phyloP scores from a whole-genome alignment of 2,113 vertebrate species.

The Raja brachyura region DNA sequence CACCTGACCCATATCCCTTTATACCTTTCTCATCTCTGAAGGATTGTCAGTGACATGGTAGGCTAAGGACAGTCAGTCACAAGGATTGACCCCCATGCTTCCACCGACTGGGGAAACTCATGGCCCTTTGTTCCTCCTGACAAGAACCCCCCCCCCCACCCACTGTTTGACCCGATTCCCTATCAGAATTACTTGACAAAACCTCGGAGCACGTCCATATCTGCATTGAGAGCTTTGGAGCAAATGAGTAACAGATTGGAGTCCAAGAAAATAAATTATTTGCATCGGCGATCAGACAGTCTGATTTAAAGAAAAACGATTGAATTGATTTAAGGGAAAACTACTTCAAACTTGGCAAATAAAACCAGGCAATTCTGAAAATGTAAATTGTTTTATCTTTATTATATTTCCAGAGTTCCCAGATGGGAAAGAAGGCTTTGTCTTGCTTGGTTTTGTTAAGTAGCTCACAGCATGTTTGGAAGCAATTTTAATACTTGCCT shows the following conservation, averaged over 20 bases:
- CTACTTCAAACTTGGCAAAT: neutral
- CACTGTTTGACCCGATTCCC: too few relatives aligned
- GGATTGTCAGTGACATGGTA: neutral
- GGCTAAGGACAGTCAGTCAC: neutral
- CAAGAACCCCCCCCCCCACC: too few relatives aligned
- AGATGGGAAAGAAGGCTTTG: neutral
- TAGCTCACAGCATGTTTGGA: neutral
- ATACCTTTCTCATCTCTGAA: neutral
- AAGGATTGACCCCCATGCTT: neutral
- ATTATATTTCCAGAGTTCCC: neutral
- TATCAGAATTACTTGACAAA: neutral
- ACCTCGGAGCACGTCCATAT: neutral
- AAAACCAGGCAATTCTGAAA: neutral
- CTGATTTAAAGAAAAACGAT: neutral
- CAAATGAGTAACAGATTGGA: neutral
- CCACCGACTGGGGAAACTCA: neutral
- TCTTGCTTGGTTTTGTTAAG: neutral
- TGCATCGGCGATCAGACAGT: neutral
- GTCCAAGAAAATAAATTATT: neutral
- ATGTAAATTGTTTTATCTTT: neutral
- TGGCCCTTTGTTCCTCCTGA: too few relatives aligned
- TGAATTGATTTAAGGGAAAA: neutral
- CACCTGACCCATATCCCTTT: too few relatives aligned
- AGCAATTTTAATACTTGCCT: neutral
- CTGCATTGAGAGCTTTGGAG: neutral